Percentiles rank a stretch among this genome's conserved stretches.
These are phyloP conservation scores for Apamea epomidion DNA, from an alignment of 2,888 invertebrate genomes.

Conservation along the genomic window DNA sequence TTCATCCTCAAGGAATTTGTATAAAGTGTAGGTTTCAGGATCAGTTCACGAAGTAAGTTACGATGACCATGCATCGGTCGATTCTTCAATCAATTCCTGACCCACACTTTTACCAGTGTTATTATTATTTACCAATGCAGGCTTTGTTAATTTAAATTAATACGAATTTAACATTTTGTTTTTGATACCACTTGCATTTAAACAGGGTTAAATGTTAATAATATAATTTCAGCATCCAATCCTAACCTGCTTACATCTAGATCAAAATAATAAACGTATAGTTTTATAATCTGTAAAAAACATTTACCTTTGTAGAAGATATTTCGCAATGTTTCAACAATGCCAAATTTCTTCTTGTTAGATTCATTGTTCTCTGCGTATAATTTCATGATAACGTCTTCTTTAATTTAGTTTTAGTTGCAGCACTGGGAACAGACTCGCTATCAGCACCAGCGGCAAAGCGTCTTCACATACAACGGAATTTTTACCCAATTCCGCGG, in stretches of 20 bases:
- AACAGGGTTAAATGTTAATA: background rate
- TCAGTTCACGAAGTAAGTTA: too few relatives aligned
- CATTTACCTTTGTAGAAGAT: background rate
- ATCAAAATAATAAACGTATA: background rate
- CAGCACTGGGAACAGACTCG: background rate
- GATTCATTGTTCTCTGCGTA: background rate
- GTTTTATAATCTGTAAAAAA: background rate
- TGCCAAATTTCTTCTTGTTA: background rate
- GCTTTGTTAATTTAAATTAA: background rate
- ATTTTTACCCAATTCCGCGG: background rate
- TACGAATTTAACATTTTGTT: background rate
- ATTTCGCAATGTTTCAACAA: background rate
- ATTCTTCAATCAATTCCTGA: too few relatives aligned
- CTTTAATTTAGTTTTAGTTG: background rate
- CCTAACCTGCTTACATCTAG: background rate
- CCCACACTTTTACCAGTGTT: too few relatives aligned
- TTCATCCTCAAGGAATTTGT: too few relatives aligned
- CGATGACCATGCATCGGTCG: too few relatives aligned
- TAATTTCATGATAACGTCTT: background rate
- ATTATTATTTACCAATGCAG: too few relatives aligned
- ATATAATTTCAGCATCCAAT: background rate
- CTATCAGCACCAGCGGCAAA: background rate
- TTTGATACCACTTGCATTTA: background rate
- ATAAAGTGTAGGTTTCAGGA: too few relatives aligned
- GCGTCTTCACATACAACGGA: background rate